Conservation (phyloP, 2,888 invertebrate genomes). For the Anoncus sp. region DNA sequence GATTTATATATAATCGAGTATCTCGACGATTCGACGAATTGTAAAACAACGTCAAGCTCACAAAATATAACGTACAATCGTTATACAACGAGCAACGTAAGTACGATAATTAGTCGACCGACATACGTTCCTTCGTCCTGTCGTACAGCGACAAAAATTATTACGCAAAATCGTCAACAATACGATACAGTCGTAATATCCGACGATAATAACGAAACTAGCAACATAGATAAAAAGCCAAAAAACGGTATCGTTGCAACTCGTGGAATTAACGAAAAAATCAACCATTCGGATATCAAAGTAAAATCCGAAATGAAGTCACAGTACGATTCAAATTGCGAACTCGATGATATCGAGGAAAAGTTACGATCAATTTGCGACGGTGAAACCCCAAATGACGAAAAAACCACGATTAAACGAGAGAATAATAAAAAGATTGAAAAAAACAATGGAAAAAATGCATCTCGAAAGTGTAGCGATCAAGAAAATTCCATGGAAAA, state of each 20-base stretch:
- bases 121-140: neutral
- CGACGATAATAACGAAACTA: conserved; percentile 64
- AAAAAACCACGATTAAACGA: conserved; percentile 17
- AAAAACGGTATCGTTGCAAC: conserved; percentile 11
- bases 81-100: conserved; percentile 10
- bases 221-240: neutral
- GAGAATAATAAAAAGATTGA: neutral
- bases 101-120: neutral
- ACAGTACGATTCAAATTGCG: conserved; percentile 58
- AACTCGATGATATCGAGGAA: conserved; percentile 76
- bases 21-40: conserved; percentile 67
- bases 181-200: conserved; percentile 67
- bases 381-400: conserved; percentile 37
- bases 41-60: conserved; percentile 26
- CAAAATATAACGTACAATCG: conserved; percentile 1
- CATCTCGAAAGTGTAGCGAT: conserved; percentile 62
- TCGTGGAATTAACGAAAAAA: conserved; percentile 46
- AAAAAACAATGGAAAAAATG: conserved; percentile 73
- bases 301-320: conserved; percentile 59
- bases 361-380: conserved; percentile 57
- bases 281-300: conserved; percentile 47
- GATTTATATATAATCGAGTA: conserved; percentile 69
- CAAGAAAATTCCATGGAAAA: conserved; percentile 22
- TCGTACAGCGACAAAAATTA: neutral
- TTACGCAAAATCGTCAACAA: neutral